Percentiles rank a stretch among this genome's conserved stretches.
phyloP scores from a whole-genome alignment of 2,797 vertebrate genomes.

The Sebastiscus tertius region DNA sequence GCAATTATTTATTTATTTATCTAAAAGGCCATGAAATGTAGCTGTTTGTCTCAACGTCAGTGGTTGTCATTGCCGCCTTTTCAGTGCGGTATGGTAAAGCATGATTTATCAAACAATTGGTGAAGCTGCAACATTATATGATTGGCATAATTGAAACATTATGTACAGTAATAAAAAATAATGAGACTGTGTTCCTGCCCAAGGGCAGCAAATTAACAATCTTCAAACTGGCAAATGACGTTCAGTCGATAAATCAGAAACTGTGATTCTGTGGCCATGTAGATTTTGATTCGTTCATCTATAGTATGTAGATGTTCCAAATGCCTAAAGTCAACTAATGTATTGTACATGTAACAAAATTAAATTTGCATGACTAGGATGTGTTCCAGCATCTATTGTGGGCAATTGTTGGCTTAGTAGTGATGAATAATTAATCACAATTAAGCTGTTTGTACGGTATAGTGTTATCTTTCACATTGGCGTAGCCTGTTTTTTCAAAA shows the following conservation, averaged over 20 bases:
- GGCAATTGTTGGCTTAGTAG: slow-evolving; percentile 32
- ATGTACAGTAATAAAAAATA: neutral
- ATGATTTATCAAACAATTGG: neutral
- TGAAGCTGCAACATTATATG: neutral
- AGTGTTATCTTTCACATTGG: slow-evolving; percentile 18
- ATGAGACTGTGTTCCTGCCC: neutral
- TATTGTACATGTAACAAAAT: slow-evolving; percentile 10
- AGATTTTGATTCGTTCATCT: neutral
- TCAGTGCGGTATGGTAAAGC: neutral
- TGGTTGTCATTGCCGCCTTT: too few species aligned
- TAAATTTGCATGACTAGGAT: slow-evolving; percentile 40
- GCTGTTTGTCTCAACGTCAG: too few species aligned
- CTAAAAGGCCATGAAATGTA: too few species aligned
- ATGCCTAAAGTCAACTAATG: neutral
- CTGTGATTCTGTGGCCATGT: neutral
- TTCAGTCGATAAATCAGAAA: neutral
- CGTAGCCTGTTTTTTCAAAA: neutral
- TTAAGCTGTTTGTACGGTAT: slow-evolving; percentile 29
- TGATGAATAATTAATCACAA: slow-evolving; percentile 45
- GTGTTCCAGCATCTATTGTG: slow-evolving; percentile 30
- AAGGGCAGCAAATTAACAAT: neutral
- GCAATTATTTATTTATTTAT: too few species aligned
- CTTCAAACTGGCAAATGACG: neutral
- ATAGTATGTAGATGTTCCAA: neutral
- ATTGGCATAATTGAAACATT: neutral